Conservation (phyloP, 92 coral and sea anemone genomes). For the Bergia puertoricense region DNA sequence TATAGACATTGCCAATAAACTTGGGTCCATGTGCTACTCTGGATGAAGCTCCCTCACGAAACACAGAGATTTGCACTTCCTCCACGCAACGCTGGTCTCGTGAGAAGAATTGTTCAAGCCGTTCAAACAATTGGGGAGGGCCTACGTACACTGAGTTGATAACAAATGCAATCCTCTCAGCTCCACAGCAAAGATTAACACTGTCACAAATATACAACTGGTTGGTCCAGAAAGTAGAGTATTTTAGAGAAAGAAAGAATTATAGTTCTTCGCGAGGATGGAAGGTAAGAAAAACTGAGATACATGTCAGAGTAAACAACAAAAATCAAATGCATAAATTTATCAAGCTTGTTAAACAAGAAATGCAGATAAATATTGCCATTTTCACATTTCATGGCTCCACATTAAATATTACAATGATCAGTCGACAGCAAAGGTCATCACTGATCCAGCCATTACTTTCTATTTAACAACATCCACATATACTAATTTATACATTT, state of each 20-base stretch:
- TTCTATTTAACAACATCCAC: no score
- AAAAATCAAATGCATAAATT: background rate
- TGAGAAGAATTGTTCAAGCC: background rate
- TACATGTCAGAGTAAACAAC: background rate
- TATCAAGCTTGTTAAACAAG: no score
- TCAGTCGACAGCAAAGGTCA: no score
- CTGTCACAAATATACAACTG: constrained; percentile 32
- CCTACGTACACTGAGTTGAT: constrained; percentile 28
- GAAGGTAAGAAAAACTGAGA: constrained; percentile 13
- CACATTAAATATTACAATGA: no score
- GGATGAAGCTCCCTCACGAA: background rate
- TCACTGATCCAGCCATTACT: no score
- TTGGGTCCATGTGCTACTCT: background rate
- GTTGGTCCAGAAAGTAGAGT: constrained; percentile 13
- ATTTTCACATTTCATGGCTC: no score
- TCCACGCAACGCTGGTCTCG: background rate
- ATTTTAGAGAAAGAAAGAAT: constrained; percentile 22
- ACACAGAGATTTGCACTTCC: background rate
- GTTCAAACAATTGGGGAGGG: constrained; percentile 26
- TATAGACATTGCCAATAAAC: background rate
- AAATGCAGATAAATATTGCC: no score
- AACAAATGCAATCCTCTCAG: constrained; percentile 27
- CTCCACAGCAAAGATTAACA: constrained; percentile 27
- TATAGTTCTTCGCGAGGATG: constrained; percentile 27
- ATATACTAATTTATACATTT: no score